These are phyloP conservation scores for Muscidifurax raptorellus DNA, from an alignment of 1,140 invertebrate genomes.

Conservation along the genomic window DNA sequence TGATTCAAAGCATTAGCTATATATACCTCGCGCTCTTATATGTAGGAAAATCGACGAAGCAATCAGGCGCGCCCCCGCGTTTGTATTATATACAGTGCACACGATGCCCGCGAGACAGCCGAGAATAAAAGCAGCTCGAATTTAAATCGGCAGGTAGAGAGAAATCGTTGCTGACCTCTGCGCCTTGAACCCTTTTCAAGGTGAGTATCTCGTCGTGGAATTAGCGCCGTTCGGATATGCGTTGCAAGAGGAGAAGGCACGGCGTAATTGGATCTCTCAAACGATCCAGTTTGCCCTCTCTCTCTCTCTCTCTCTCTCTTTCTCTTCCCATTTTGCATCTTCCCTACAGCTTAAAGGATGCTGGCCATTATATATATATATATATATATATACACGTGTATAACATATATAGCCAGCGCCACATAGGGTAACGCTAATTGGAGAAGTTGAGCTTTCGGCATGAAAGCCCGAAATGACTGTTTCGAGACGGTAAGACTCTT, in stretches of 20 bases:
- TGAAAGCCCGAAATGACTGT: slow-evolving; percentile 58
- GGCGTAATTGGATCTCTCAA: slow-evolving; percentile 60
- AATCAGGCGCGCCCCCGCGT: background rate
- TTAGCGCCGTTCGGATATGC: slow-evolving; percentile 41
- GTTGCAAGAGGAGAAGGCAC: slow-evolving; percentile 1
- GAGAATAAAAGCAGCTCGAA: background rate
- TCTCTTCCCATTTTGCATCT: slow-evolving; percentile 44
- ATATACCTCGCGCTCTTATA: background rate
- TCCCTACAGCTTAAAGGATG: slow-evolving; percentile 20
- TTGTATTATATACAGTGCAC: too few relatives aligned
- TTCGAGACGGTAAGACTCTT: slow-evolving; percentile 54
- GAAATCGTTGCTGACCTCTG: slow-evolving; percentile 50
- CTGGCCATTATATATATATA: slow-evolving; percentile 22
- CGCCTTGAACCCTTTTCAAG: slow-evolving; percentile 56
- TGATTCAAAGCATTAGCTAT: background rate
- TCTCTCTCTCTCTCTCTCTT: slow-evolving; percentile 19
- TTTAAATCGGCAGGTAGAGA: background rate
- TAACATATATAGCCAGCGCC: background rate
- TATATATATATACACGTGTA: slow-evolving; percentile 16
- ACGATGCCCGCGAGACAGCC: background rate
- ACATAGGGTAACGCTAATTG: slow-evolving; percentile 56
- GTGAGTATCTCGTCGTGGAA: slow-evolving; percentile 41
- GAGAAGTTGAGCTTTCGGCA: slow-evolving; percentile 56
- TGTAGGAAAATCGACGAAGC: background rate
- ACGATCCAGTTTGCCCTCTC: slow-evolving; percentile 34